Evolutionary conservation across 2,888 invertebrate species (phyloP).

Genomic region (Mythimna albipuncta): DNA sequence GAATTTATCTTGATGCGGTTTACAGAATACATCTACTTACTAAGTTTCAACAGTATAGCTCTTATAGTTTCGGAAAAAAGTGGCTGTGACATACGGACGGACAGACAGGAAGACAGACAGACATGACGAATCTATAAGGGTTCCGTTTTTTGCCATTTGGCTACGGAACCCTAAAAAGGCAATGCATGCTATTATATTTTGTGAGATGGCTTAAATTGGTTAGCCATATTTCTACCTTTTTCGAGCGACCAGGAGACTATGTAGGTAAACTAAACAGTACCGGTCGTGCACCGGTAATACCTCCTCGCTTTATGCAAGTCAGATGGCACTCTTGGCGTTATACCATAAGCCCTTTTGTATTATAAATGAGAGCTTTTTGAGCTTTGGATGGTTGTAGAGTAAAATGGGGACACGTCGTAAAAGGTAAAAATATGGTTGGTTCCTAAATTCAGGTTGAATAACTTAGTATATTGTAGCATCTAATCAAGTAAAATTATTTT

Average conservation of each 20-base stretch:
- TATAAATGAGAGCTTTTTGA: slow-evolving; percentile 41
- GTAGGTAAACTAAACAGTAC: slow-evolving; percentile 4
- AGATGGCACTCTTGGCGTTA: slow-evolving; percentile 15
- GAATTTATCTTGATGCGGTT: too few species aligned
- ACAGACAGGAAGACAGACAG: too few species aligned
- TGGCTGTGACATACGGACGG: too few species aligned
- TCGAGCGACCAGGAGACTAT: slow-evolving; percentile 29
- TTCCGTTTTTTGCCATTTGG: too few species aligned
- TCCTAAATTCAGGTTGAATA: not conserved
- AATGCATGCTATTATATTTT: not conserved
- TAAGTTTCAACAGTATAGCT: too few species aligned
- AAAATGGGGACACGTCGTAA: not conserved
- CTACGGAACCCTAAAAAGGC: not conserved
- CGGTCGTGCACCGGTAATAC: slow-evolving; percentile 24
- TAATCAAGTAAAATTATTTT: not conserved
- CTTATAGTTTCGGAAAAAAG: too few species aligned
- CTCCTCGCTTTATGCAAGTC: slow-evolving; percentile 31
- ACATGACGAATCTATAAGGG: too few species aligned
- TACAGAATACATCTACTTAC: too few species aligned
- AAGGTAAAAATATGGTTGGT: not conserved
- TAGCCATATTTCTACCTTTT: slow-evolving; percentile 14
- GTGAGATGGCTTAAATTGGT: not conserved
- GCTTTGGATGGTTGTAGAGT: not conserved
- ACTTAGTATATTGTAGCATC: not conserved
- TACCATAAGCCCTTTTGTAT: slow-evolving; percentile 31